phyloP scores from a whole-genome alignment of 2,113 vertebrate genomes.

The Aplodontia rufa region DNA sequence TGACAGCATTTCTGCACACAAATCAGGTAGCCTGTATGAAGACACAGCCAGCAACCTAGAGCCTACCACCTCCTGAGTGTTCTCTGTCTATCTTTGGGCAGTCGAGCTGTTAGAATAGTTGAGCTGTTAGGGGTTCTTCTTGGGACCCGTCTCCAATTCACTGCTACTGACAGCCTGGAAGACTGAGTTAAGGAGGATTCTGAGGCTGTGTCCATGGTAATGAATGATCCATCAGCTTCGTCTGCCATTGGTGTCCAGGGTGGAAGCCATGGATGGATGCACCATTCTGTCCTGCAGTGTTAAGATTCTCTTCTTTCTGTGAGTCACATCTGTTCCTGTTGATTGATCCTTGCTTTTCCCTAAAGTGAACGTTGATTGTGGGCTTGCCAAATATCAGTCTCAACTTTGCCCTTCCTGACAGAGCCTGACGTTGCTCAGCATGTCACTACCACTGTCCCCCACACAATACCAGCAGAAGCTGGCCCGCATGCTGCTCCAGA shows the following conservation, averaged over 20 bases:
- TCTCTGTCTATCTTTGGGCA: not conserved
- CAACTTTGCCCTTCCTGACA: not conserved
- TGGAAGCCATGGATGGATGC: not conserved
- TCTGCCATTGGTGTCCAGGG: not conserved
- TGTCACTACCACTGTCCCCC: no score
- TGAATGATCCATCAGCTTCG: not conserved
- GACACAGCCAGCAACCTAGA: not conserved
- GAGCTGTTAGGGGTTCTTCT: not conserved
- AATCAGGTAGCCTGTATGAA: not conserved
- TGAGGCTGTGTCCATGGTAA: not conserved
- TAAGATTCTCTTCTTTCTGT: not conserved
- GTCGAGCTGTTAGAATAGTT: not conserved
- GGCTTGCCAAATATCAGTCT: not conserved
- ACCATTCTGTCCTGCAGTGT: not conserved
- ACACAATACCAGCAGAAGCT: not conserved
- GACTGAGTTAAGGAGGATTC: not conserved
- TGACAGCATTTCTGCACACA: not conserved
- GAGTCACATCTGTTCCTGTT: not conserved
- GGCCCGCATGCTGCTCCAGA: not conserved
- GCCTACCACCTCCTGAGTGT: not conserved
- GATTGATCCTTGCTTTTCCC: not conserved
- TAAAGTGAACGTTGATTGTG: not conserved
- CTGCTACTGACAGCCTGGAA: not conserved
- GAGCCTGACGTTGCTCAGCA: not conserved
- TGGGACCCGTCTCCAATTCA: not conserved